Conservation (phyloP, 2,888 invertebrate genomes). For the Cyclophora albipunctata region DNA sequence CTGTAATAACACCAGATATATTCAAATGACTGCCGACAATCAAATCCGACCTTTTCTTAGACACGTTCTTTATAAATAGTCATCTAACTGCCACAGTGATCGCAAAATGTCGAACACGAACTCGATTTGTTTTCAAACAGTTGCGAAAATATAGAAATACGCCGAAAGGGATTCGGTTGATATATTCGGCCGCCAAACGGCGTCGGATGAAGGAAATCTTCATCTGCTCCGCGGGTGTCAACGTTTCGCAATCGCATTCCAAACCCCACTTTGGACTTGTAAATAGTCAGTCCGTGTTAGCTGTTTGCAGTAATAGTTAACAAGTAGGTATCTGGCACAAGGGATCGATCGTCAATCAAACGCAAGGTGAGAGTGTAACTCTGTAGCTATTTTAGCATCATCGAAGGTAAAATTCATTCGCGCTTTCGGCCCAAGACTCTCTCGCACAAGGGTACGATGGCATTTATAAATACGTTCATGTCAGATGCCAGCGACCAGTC, state of each 20-base stretch:
- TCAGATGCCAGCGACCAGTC: slow-evolving; percentile 55
- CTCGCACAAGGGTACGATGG: slow-evolving; percentile 65
- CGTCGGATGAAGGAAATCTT: slow-evolving; percentile 38
- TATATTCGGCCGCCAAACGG: slow-evolving; percentile 28
- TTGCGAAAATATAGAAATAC: slow-evolving; percentile 64
- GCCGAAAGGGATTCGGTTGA: slow-evolving; percentile 37
- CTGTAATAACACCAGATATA: slow-evolving; percentile 68
- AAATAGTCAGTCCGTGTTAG: slow-evolving; percentile 33
- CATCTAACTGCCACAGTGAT: slow-evolving; percentile 66
- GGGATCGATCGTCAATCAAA: slow-evolving; percentile 75
- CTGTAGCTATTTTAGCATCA: slow-evolving; percentile 70
- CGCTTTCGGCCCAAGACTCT: slow-evolving; percentile 72
- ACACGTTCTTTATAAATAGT: slow-evolving; percentile 74
- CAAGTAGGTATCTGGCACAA: slow-evolving; percentile 73
- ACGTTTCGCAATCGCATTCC: slow-evolving; percentile 35
- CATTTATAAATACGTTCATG: slow-evolving; percentile 67
- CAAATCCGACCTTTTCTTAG: slow-evolving; percentile 73
- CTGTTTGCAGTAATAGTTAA: slow-evolving; percentile 59
- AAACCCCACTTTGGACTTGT: slow-evolving; percentile 30
- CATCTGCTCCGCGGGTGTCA: slow-evolving; percentile 27
- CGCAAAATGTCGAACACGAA: slow-evolving; percentile 73
- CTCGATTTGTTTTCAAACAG: slow-evolving; percentile 64
- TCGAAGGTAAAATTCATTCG: slow-evolving; percentile 73
- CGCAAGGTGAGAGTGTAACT: slow-evolving; percentile 73
- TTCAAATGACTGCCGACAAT: slow-evolving; percentile 72